Evolutionary conservation across 2,888 invertebrate genomes (phyloP).

Genomic region (Plebejus argus): DNA sequence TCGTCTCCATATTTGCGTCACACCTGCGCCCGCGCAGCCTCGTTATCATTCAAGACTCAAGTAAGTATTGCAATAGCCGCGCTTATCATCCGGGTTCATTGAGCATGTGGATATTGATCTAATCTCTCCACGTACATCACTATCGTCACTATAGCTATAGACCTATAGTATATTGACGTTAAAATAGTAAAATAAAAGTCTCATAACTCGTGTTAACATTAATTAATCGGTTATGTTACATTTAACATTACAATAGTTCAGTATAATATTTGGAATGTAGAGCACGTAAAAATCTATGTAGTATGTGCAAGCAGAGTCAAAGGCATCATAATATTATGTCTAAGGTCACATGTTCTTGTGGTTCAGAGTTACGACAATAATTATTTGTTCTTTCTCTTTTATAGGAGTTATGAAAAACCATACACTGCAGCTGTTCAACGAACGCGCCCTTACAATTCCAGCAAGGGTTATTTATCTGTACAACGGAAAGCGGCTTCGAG

Average conservation of each 20-base stretch:
- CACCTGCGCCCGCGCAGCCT: neutral
- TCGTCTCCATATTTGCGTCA: neutral
- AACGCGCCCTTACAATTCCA: neutral
- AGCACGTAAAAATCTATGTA: neutral
- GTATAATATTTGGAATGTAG: neutral
- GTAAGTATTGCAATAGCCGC: neutral
- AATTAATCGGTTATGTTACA: too few species aligned
- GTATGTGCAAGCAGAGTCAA: too few species aligned
- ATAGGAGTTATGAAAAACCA: neutral
- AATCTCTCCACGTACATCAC: neutral
- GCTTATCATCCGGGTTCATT: constrained; percentile 19
- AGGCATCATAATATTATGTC: neutral
- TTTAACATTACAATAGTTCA: neutral
- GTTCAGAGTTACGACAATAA: too few species aligned
- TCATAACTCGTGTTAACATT: too few species aligned
- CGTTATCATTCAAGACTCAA: constrained; percentile 17
- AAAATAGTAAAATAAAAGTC: too few species aligned
- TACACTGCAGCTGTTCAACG: neutral
- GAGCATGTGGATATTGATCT: constrained; percentile 3
- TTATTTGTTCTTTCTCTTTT: too few species aligned
- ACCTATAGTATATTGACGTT: neutral
- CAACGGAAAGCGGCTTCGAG: neutral
- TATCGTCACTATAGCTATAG: neutral
- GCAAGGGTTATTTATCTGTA: neutral
- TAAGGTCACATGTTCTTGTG: neutral